Conservation (phyloP, 2,797 vertebrate species). For the Spatula clypeata region DNA sequence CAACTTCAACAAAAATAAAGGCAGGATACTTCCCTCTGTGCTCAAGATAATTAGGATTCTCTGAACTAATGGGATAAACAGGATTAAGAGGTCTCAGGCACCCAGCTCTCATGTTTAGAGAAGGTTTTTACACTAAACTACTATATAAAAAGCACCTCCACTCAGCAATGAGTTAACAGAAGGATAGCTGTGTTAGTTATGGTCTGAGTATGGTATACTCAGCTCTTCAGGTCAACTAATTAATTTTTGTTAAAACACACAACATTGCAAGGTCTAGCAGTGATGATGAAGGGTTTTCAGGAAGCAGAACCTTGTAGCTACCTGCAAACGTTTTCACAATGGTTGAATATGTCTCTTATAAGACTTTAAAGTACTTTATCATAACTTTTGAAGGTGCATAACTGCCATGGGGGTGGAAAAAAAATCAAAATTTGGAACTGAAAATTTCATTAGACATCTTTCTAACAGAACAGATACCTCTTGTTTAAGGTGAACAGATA, state of each 20-base stretch:
- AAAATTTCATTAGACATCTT: constrained; percentile 14
- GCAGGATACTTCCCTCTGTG: not conserved
- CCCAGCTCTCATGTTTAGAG: not conserved
- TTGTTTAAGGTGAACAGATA: constrained; percentile 20
- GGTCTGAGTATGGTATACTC: not conserved
- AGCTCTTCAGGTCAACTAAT: not conserved
- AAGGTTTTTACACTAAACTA: not conserved
- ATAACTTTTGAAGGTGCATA: not conserved
- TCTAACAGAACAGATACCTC: constrained; percentile 16
- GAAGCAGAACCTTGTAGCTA: not conserved
- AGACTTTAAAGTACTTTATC: not conserved
- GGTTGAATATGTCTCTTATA: not conserved
- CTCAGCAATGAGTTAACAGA: not conserved
- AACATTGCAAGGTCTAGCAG: not conserved
- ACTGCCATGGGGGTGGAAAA: not conserved
- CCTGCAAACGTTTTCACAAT: not conserved
- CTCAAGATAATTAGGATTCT: not conserved
- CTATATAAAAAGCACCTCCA: not conserved
- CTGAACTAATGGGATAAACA: not conserved
- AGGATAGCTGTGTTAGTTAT: not conserved
- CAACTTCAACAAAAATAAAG: not conserved
- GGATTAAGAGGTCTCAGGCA: constrained; percentile 9
- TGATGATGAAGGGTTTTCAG: not conserved
- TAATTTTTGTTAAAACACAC: not conserved
- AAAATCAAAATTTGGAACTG: not conserved